Conservation (phyloP, 2,888 invertebrate species). For the Pristionchus entomophagus region DNA sequence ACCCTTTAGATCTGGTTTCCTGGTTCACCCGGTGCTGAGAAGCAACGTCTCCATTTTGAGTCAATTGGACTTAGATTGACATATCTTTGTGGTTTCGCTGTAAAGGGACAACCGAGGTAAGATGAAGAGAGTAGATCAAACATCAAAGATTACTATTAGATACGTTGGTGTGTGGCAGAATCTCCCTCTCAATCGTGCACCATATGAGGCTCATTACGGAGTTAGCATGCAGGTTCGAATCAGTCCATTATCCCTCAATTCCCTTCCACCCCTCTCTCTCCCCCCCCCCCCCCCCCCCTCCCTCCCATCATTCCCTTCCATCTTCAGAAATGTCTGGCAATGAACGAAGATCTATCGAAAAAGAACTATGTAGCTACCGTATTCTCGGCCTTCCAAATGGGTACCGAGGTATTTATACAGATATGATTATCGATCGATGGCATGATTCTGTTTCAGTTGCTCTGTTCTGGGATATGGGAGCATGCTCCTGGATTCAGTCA, state of each 20-base stretch:
- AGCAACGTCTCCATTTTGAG: conserved; percentile 68
- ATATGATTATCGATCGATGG: background rate
- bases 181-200: conserved; percentile 59
- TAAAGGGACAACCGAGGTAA: conserved; percentile 61
- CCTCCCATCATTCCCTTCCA: no score
- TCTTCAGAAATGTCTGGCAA: conserved; percentile 36
- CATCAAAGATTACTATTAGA: conserved; percentile 49
- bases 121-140: background rate
- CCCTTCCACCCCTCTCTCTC: no score
- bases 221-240: conserved; percentile 61
- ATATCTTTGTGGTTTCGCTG: conserved; percentile 72
- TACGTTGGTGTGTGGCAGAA: conserved; percentile 75
- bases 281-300: no score
- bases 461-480: conserved; percentile 75
- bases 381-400: conserved; percentile 46
- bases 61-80: conserved; percentile 70
- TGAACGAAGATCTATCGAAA: conserved; percentile 38
- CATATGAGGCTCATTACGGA: conserved; percentile 75
- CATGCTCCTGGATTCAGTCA: conserved; percentile 66
- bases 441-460: conserved; percentile 50
- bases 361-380: conserved; percentile 32
- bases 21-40: conserved; percentile 70
- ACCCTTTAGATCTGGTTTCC: conserved; percentile 74
- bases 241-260: background rate
- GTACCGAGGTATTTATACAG: conserved; percentile 44